A percentile compares a stretch with the other conserved stretches of the same genome.
These are phyloP conservation scores for Metaphire vulgaris DNA, from an alignment of 1,140 invertebrate genomes.

Conservation along the genomic window DNA sequence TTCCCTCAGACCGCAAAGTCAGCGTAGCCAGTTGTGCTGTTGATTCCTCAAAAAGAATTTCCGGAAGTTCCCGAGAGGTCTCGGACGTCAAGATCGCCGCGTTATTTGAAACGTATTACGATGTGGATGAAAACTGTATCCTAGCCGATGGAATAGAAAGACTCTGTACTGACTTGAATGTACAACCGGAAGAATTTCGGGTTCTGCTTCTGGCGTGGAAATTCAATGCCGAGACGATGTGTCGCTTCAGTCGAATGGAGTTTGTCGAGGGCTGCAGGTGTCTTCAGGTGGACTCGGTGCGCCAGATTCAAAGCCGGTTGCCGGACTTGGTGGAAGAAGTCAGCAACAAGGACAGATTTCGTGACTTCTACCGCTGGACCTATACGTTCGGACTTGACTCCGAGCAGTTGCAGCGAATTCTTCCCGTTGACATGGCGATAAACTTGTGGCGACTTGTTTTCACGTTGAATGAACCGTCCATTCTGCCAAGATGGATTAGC, in stretches of 20 bases:
- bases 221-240: constrained; percentile 89
- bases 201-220: constrained; percentile 90
- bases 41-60: background rate
- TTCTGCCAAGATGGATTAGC: constrained; percentile 74
- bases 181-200: constrained; percentile 77
- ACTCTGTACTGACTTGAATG: constrained; percentile 77
- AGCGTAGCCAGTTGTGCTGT: background rate
- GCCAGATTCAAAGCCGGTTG: constrained; percentile 70
- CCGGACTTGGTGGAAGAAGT: constrained; percentile 73
- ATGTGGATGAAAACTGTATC: constrained; percentile 61
- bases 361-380: constrained; percentile 73
- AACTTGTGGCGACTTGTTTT: constrained; percentile 87
- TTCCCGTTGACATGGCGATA: constrained; percentile 85
- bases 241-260: constrained; percentile 77
- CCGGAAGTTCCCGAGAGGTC: background rate
- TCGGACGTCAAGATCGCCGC: background rate
- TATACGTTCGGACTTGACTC: constrained; percentile 83
- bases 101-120: background rate
- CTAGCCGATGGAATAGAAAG: constrained; percentile 84
- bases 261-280: constrained; percentile 73
- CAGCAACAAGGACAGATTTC: constrained; percentile 76
- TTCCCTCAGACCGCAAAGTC: background rate
- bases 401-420: constrained; percentile 75
- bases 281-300: constrained; percentile 75
- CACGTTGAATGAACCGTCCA: constrained; percentile 73